These are phyloP conservation scores for Bostrychus sinensis DNA, from an alignment of 2,113 vertebrate genomes.

Conservation along the genomic window DNA sequence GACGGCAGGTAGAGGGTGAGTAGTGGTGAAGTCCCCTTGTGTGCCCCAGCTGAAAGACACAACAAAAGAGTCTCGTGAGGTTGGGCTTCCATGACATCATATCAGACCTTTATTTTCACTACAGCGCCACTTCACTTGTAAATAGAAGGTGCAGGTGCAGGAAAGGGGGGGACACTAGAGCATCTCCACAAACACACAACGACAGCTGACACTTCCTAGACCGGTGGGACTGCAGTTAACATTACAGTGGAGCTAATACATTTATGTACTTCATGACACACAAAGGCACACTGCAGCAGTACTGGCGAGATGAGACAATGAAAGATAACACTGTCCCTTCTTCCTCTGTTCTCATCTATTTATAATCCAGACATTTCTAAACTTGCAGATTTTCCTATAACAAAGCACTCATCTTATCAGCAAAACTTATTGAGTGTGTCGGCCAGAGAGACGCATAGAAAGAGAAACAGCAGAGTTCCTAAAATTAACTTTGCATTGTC, in stretches of 20 bases:
- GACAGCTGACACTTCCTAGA: slow-evolving; percentile 12
- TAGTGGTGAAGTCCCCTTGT: slow-evolving; percentile 97
- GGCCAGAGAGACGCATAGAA: slow-evolving; percentile 2
- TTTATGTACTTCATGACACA: slow-evolving; percentile 22
- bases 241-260: slow-evolving; percentile 6
- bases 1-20: slow-evolving; percentile 95
- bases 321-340: slow-evolving; percentile 4
- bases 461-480: slow-evolving; percentile 10
- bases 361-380: slow-evolving; percentile 32
- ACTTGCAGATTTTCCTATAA: slow-evolving; percentile 25
- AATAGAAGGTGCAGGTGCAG: background rate
- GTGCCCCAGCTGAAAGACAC: slow-evolving; percentile 93
- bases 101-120: background rate
- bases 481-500: slow-evolving; percentile 23
- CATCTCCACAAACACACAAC: background rate
- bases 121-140: background rate
- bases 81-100: slow-evolving; percentile 53
- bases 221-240: slow-evolving; percentile 11
- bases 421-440: slow-evolving; percentile 25
- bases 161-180: background rate
- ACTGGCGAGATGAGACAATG: slow-evolving; percentile 18
- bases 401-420: slow-evolving; percentile 22
- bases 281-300: slow-evolving; percentile 6
- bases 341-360: slow-evolving; percentile 26
- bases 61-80: slow-evolving; percentile 59